Base-by-base conservation (phyloP, 2,888 invertebrate genomes). In the Thelaira solivaga region DNA sequence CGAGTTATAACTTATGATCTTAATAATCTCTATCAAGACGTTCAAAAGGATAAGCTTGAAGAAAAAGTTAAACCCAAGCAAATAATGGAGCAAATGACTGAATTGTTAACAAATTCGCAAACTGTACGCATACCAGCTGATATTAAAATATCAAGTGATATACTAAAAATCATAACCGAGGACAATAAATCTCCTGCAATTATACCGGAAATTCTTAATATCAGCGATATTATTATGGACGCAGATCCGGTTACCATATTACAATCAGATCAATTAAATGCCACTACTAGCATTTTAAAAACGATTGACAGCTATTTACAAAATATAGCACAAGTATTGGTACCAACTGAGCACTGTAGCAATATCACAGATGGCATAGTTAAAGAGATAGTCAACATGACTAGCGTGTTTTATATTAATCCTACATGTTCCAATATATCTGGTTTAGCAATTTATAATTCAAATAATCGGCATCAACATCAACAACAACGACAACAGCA, bases 331-430 rank as follows among this genome's bases (percentile, higher is more conserved):
- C 13, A 64, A 2, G 20, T 29, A 0, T 1, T 64, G 10, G 31
- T 73, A 7, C 64, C 64, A 8, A 31, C 49, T 3, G 11, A 16
- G 5, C 16, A 34, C 1, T 78, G 77, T 7, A 8, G 18, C 7
- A 39, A 47, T 10, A 49, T 29, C 5, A 11, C 34, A 5, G 49
- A 45, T 49, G 73, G 73, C 0, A 20, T 59, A 10, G 4, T 39
- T 1, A 18, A 64, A 18, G 16, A 45, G 10, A 18, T 26, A 7
- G 5, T 29, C 0, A n/a, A 65, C 8, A 13, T 11, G 1, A 43
- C 55, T 1, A 78, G 73, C 16, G 8, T 74, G n/a, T 78, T 78
- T 13, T 73, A 36, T 45, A 59, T 78, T 29, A 74, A 78, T 69
- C 73, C 77, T 2, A 10, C 22, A 0, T 78, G 77, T 41, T 74